Conservation (phyloP, 2,113 vertebrate genomes). For the Macquaria australasica region DNA sequence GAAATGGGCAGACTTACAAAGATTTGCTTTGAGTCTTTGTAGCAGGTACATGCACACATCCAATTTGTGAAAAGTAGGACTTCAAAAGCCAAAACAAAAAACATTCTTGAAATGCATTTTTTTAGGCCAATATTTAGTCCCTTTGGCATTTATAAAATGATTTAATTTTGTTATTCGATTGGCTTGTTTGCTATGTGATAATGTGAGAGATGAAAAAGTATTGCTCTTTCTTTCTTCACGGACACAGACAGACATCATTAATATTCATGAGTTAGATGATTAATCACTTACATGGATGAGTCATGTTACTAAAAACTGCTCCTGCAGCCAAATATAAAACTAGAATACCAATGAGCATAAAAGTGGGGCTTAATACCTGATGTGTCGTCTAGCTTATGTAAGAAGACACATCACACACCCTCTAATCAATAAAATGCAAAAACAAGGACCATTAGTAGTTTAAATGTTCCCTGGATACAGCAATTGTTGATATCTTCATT, state of each 20-base stretch:
- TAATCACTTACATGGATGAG: conserved; percentile 70
- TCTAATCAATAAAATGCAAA: conserved; percentile 48
- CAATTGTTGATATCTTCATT: conserved; percentile 4
- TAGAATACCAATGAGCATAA: conserved; percentile 20
- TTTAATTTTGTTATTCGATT: conserved; percentile 31
- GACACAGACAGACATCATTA: conserved; percentile 48
- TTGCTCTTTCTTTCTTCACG: conserved; percentile 29
- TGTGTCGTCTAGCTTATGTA: conserved; percentile 2
- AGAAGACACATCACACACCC: conserved; percentile 5
- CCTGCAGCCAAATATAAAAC: conserved; percentile 73
- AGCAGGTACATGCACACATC: conserved; percentile 2
- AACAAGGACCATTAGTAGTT: conserved; percentile 3
- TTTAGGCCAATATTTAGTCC: conserved; percentile 17
- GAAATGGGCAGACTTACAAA: conserved; percentile 15
- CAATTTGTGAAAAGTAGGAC: conserved; percentile 18
- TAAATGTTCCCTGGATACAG: background rate
- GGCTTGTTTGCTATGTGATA: conserved; percentile 43
- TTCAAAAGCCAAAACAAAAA: background rate
- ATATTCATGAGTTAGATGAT: conserved; percentile 67
- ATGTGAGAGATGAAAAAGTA: conserved; percentile 45
- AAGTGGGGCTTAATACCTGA: conserved; percentile 7
- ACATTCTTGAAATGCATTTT: background rate
- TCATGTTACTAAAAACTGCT: conserved; percentile 59
- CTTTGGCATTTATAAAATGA: conserved; percentile 38
- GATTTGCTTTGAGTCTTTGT: conserved; percentile 34